Percentiles rank a stretch among this genome's conserved stretches.
Conservation (phyloP, 2,113 vertebrate genomes). For the Holacanthus passer region DNA sequence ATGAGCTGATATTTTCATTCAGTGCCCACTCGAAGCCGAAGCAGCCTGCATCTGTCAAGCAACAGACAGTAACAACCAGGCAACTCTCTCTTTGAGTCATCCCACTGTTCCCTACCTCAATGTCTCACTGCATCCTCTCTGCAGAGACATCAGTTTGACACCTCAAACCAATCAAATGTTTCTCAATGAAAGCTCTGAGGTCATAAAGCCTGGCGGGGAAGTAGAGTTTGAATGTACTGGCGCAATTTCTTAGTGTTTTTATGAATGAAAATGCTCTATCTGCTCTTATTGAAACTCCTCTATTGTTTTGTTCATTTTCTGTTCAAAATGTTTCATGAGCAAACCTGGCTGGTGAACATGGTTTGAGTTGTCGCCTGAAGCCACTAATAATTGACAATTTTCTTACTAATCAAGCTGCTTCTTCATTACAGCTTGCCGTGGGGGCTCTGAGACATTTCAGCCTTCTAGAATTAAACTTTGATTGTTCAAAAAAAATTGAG, state of each 20-base stretch:
- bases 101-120: background rate
- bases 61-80: background rate
- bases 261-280: slow-evolving; percentile 20
- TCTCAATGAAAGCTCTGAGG: background rate
- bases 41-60: background rate
- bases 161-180: background rate
- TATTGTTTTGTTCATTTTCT: background rate
- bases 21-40: background rate
- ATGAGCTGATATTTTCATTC: slow-evolving; percentile 15
- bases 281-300: slow-evolving; percentile 7
- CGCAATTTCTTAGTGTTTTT: background rate
- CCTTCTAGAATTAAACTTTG: background rate
- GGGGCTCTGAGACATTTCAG: background rate
- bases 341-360: background rate
- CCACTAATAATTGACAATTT: background rate
- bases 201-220: background rate
- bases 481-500: background rate
- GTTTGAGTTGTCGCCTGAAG: background rate
- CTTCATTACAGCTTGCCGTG: background rate
- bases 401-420: background rate
- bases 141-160: background rate
- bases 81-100: slow-evolving; percentile 40
- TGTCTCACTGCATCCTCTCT: background rate
- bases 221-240: background rate
- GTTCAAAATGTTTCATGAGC: background rate